phyloP scores from a whole-genome alignment of 2,113 vertebrate genomes.

The Carassius carassius region DNA sequence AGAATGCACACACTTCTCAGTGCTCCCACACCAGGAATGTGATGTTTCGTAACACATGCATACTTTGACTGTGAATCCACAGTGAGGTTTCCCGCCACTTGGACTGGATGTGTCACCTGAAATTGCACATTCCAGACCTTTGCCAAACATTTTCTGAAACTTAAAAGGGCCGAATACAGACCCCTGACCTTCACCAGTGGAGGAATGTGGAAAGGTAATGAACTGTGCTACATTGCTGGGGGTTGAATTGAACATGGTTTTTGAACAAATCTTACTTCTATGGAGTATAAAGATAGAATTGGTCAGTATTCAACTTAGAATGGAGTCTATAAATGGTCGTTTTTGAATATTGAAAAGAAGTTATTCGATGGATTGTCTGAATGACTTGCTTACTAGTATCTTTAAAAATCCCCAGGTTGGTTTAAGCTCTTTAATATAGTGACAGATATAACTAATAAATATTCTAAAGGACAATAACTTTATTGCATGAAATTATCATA shows the following conservation, averaged over 20 bases:
- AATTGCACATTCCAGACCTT: constrained; percentile 12
- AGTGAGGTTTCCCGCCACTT: neutral
- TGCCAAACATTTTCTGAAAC: neutral
- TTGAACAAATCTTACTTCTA: neutral
- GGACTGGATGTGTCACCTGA: constrained; percentile 18
- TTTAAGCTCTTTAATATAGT: neutral
- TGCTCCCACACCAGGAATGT: constrained; percentile 52
- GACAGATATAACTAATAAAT: neutral
- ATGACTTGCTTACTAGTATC: neutral
- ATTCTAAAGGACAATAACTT: neutral
- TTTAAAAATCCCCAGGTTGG: neutral
- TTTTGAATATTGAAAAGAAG: neutral
- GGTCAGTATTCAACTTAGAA: neutral
- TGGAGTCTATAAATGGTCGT: neutral
- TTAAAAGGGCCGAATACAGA: neutral
- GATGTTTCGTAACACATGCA: constrained; percentile 25
- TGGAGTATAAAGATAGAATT: neutral
- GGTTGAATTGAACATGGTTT: neutral
- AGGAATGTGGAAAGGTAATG: neutral
- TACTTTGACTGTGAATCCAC: constrained; percentile 21
- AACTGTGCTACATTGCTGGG: neutral
- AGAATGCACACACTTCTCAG: constrained; percentile 38
- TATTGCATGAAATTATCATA: too few species aligned
- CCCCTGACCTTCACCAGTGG: neutral
- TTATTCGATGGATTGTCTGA: neutral